These are phyloP conservation scores for Numenius phaeopus DNA, from an alignment of 2,797 vertebrate genomes.

Conservation along the genomic window DNA sequence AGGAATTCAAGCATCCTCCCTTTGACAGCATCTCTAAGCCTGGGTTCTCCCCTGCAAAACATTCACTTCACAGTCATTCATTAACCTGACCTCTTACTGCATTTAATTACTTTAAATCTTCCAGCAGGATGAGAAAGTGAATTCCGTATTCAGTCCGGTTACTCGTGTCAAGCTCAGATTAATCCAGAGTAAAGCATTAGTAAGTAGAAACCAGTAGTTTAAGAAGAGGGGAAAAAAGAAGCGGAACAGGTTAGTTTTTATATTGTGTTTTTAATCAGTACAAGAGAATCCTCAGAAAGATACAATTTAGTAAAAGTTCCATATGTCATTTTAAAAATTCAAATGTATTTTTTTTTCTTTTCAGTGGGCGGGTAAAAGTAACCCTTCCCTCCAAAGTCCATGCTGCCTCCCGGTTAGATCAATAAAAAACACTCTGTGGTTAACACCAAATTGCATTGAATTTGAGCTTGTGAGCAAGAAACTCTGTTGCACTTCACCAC, in stretches of 20 bases:
- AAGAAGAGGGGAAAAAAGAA: not conserved
- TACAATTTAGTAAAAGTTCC: not conserved
- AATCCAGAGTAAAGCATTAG: not conserved
- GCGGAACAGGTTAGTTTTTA: not conserved
- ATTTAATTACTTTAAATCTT: not conserved
- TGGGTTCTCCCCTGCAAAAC: not conserved
- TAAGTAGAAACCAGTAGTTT: not conserved
- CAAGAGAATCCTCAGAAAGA: not conserved
- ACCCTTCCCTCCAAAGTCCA: not conserved
- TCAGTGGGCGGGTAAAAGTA: not conserved
- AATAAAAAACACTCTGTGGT: not conserved
- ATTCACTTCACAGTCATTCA: not conserved
- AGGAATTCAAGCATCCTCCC: not conserved
- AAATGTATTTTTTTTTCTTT: not conserved
- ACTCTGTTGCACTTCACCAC: accelerated
- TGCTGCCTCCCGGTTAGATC: not conserved
- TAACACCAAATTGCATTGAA: not conserved
- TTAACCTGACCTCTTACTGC: not conserved
- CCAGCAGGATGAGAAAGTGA: not conserved
- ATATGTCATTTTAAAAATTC: not conserved
- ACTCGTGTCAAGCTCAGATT: not conserved
- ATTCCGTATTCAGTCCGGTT: not conserved
- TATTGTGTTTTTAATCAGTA: not conserved
- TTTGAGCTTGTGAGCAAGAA: not conserved
- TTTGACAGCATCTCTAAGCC: not conserved